Conservation (phyloP, 2,888 invertebrate genomes). For the Meiosimyza decipiens region DNA sequence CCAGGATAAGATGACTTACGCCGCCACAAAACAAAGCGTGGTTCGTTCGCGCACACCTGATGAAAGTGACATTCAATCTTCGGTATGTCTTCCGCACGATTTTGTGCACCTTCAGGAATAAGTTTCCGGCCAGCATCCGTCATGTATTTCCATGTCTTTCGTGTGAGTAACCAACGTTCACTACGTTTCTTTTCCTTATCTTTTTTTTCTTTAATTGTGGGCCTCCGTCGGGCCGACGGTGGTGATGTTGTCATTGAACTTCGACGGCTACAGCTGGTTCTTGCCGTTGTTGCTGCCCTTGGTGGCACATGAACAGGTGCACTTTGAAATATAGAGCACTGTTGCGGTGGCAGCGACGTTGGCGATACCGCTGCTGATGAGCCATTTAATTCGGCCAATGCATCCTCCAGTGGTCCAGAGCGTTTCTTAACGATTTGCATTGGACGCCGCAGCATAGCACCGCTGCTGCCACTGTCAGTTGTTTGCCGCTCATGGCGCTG, state of each 20-base stretch:
- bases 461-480: neutral
- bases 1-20: constrained; percentile 83
- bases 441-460: constrained; percentile 41
- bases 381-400: constrained; percentile 47
- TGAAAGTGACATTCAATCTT: constrained; percentile 87
- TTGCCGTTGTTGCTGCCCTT: neutral
- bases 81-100: constrained; percentile 80
- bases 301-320: neutral
- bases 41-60: constrained; percentile 81
- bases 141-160: constrained; percentile 94
- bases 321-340: too few relatives aligned
- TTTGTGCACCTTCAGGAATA: constrained; percentile 83
- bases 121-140: constrained; percentile 88
- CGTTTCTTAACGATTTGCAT: constrained; percentile 51
- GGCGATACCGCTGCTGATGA: neutral
- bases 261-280: neutral
- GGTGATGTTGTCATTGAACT: constrained; percentile 20
- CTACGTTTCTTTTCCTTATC: constrained; percentile 54
- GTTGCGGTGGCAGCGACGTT: too few relatives aligned
- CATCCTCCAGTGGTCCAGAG: constrained; percentile 53
- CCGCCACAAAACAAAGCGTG: constrained; percentile 80
- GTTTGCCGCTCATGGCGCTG: too few relatives aligned
- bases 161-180: constrained; percentile 87
- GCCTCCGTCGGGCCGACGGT: constrained; percentile 22
- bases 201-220: constrained; percentile 41